Conservation (phyloP, 2,888 invertebrate species). For the Lathronympha strigana region DNA sequence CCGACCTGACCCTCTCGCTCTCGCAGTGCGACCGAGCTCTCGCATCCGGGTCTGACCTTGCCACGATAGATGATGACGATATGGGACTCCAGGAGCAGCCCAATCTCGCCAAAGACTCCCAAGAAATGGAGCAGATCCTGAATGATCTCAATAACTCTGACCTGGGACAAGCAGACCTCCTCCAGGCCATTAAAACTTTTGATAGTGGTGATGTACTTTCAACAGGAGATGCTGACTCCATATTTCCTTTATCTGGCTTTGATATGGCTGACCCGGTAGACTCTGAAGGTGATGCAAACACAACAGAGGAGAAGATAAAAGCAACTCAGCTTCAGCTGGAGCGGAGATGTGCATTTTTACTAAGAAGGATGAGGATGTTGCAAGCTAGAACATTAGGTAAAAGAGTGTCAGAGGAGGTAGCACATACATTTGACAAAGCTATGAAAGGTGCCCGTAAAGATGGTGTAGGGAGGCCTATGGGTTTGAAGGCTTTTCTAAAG, state of each 20-base stretch:
- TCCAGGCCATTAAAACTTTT: constrained; percentile 91
- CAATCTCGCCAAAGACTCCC: constrained; percentile 83
- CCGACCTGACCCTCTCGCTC: constrained; percentile 57
- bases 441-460: constrained; percentile 88
- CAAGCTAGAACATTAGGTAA: constrained; percentile 90
- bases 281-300: constrained; percentile 76
- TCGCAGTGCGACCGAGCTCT: constrained; percentile 73
- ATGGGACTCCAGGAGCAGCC: constrained; percentile 83
- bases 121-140: constrained; percentile 88
- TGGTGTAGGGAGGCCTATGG: constrained; percentile 74
- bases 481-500: constrained; percentile 74
- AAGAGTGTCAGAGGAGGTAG: constrained; percentile 91
- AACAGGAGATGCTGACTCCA: constrained; percentile 78
- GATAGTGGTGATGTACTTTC: constrained; percentile 81
- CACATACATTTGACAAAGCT: constrained; percentile 86
- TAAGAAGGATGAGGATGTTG: constrained; percentile 89
- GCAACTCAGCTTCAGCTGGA: constrained; percentile 86
- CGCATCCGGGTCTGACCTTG: constrained; percentile 81
- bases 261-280: constrained; percentile 81
- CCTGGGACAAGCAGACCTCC: constrained; percentile 86
- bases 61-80: constrained; percentile 85
- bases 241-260: constrained; percentile 74
- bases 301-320: constrained; percentile 81
- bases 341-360: constrained; percentile 88
- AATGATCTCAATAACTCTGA: constrained; percentile 85